Conservation (phyloP, 1,140 invertebrate species). For the Nymphalis io region DNA sequence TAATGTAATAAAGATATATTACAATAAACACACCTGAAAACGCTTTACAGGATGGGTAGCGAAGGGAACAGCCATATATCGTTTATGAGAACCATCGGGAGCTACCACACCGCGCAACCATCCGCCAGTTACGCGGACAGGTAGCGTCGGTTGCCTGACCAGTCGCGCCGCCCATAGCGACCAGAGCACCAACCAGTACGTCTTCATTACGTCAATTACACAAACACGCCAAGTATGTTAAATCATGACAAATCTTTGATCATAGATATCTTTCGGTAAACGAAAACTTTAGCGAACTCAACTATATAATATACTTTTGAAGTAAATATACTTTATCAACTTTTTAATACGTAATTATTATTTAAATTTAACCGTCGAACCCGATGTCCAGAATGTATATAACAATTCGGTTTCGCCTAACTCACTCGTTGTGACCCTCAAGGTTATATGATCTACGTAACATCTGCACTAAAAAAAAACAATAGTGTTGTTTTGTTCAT, state of each 20-base stretch:
- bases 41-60: conserved; percentile 42
- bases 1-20: too few relatives aligned
- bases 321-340: too few relatives aligned
- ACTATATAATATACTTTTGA: too few relatives aligned
- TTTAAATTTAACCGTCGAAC: neutral
- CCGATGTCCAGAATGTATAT: neutral
- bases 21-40: conserved; percentile 52
- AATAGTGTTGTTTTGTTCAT: neutral
- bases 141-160: conserved; percentile 53
- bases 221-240: neutral
- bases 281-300: too few relatives aligned
- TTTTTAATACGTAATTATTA: neutral
- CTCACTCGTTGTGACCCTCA: neutral
- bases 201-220: conserved; percentile 26
- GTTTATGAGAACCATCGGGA: conserved; percentile 48
- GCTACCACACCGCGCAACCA: conserved; percentile 51
- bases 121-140: conserved; percentile 47
- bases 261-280: too few relatives aligned
- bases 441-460: conserved; percentile 4
- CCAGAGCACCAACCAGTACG: conserved; percentile 64
- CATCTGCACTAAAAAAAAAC: conserved; percentile 12
- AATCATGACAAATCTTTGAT: neutral
- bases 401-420: neutral
- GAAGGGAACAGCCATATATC: conserved; percentile 57
- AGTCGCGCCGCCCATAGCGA: conserved; percentile 63